These are phyloP conservation scores for Thinocorus orbignyianus DNA, from an alignment of 2,113 vertebrate species.

Conservation along the genomic window DNA sequence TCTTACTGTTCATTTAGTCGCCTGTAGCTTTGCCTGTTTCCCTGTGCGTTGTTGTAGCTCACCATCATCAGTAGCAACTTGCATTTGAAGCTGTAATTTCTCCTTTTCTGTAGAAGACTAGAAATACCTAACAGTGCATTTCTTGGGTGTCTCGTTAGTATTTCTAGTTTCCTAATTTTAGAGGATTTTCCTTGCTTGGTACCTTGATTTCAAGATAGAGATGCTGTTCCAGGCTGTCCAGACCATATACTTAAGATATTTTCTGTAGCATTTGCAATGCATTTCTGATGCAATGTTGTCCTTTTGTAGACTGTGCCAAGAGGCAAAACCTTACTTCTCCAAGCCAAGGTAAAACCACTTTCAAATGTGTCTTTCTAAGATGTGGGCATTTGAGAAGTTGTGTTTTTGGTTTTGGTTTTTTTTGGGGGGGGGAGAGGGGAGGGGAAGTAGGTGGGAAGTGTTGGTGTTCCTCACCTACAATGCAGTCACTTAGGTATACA, in stretches of 20 bases:
- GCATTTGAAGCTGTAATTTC: background rate
- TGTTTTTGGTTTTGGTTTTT: too few relatives aligned
- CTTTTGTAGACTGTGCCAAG: conserved; percentile 86
- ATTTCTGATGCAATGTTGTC: background rate
- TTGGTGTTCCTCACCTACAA: background rate
- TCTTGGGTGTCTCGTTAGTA: background rate
- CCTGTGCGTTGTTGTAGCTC: background rate
- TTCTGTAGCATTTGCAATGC: background rate
- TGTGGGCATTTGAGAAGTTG: background rate
- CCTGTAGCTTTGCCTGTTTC: background rate
- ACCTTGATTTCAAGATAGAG: background rate
- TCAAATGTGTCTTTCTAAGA: background rate
- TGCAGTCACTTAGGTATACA: rapidly evolving
- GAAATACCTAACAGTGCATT: background rate
- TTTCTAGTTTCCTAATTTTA: background rate
- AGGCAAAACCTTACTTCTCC: conserved; percentile 92
- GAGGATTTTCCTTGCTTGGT: background rate
- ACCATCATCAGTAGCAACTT: background rate
- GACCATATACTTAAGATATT: background rate
- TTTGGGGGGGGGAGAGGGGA: background rate
- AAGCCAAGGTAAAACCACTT: conserved; percentile 89
- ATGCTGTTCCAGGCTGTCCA: background rate
- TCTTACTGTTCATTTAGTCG: background rate
- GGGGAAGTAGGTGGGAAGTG: background rate
- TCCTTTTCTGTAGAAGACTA: background rate